These are phyloP conservation scores for Onychostruthus taczanowskii DNA, from an alignment of 2,113 vertebrate species.

Conservation along the genomic window DNA sequence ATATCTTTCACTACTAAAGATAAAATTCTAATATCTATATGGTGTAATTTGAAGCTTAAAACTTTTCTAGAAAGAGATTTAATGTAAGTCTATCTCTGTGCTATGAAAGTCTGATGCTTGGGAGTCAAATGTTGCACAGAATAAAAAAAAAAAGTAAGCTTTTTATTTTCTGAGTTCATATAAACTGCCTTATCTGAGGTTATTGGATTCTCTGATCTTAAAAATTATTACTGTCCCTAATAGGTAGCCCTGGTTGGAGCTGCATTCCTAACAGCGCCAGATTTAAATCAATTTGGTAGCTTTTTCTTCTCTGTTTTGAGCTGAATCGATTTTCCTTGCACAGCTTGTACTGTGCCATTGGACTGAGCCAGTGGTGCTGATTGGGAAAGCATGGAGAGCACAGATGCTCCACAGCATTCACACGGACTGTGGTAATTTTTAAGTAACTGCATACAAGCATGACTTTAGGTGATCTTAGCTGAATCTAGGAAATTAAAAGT, in stretches of 20 bases:
- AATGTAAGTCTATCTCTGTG: not conserved
- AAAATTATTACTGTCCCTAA: not conserved
- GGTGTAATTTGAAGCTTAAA: not conserved
- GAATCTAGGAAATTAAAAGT: not conserved
- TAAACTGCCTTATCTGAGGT: not conserved
- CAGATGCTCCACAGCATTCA: not conserved
- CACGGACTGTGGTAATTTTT: not conserved
- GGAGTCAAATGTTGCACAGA: not conserved
- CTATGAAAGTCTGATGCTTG: not conserved
- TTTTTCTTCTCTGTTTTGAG: not conserved
- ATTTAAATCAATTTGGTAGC: not conserved
- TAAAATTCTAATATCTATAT: not conserved
- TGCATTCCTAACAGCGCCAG: not conserved
- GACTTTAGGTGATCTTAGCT: not conserved
- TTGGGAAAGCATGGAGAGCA: not conserved
- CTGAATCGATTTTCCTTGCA: not conserved
- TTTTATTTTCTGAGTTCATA: not conserved
- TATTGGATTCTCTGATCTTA: accelerated
- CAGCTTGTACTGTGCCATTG: accelerated
- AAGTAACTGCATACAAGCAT: not conserved
- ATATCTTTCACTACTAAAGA: not conserved
- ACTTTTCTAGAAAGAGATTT: not conserved
- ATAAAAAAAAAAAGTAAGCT: not conserved
- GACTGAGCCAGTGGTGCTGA: not conserved
- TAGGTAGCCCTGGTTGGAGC: not conserved